These are phyloP conservation scores for Netelia melanura DNA, from an alignment of 2,888 invertebrate genomes.

Conservation along the genomic window DNA sequence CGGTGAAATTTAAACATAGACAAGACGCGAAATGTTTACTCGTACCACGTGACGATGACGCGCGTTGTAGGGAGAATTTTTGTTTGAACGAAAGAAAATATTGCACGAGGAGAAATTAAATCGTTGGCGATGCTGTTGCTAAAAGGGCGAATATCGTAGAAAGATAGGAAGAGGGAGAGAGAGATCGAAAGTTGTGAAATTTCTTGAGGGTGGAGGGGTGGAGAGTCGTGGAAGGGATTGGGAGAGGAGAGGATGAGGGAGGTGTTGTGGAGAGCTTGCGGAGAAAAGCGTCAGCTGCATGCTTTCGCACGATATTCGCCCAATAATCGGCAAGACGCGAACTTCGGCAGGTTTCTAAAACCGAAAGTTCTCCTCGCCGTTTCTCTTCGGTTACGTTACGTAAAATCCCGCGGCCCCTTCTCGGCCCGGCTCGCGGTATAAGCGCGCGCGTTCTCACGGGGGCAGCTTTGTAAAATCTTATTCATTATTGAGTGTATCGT, in stretches of 20 bases:
- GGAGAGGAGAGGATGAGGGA: slow-evolving; percentile 17
- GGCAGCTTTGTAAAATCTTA: slow-evolving; percentile 36
- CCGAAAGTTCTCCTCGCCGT: slow-evolving; percentile 54
- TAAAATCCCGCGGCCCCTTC: slow-evolving; percentile 34
- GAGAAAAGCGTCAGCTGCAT: slow-evolving; percentile 81
- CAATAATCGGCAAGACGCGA: slow-evolving; percentile 78
- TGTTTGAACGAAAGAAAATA: background rate
- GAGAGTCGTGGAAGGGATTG: slow-evolving; percentile 17
- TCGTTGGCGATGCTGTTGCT: background rate
- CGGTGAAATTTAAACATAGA: too few species aligned
- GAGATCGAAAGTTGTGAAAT: slow-evolving; percentile 47
- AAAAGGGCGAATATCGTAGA: slow-evolving; percentile 63
- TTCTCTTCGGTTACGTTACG: slow-evolving; percentile 45
- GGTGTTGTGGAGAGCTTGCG: slow-evolving; percentile 67
- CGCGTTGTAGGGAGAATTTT: background rate
- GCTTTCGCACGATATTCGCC: slow-evolving; percentile 81
- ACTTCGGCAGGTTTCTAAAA: slow-evolving; percentile 13
- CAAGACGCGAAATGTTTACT: background rate
- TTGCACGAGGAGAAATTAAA: slow-evolving; percentile 17
- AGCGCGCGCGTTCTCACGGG: background rate
- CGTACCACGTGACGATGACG: slow-evolving; percentile 23
- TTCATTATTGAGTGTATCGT: slow-evolving; percentile 46
- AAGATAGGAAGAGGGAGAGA: slow-evolving; percentile 42
- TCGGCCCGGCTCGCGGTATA: slow-evolving; percentile 4
- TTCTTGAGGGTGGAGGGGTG: slow-evolving; percentile 33